These are phyloP conservation scores for Dreissena polymorpha DNA, from an alignment of 1,140 invertebrate species.

Conservation along the genomic window DNA sequence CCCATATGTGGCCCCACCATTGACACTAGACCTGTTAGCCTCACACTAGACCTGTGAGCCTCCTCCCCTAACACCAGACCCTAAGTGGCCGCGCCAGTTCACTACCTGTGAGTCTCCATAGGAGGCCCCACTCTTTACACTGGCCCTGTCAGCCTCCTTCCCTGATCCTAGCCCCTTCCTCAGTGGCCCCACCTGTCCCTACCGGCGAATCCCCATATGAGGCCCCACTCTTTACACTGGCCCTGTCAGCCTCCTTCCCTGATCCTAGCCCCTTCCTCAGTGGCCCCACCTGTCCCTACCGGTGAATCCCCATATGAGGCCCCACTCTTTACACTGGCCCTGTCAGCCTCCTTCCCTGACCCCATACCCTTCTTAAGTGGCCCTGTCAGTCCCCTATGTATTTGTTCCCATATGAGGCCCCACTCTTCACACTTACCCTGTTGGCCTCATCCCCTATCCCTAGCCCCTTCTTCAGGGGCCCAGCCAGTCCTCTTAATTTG, in stretches of 20 bases:
- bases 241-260: too few relatives aligned
- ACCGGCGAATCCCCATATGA: too few relatives aligned
- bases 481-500: not conserved
- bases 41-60: too few relatives aligned
- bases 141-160: constrained; percentile 72
- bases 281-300: too few relatives aligned
- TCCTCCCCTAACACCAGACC: constrained; percentile 61
- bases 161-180: constrained; percentile 49
- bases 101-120: not conserved
- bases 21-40: constrained; percentile 72
- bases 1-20: constrained; percentile 61
- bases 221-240: too few relatives aligned
- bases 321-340: constrained; percentile 73
- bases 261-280: too few relatives aligned
- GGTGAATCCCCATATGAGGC: not conserved
- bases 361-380: too few relatives aligned
- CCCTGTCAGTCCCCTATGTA: constrained; percentile 61
- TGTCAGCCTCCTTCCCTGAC: constrained; percentile 70
- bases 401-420: constrained; percentile 65
- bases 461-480: too few relatives aligned
- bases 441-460: too few relatives aligned
- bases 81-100: too few relatives aligned
- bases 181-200: constrained; percentile 67
- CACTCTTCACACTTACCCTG: too few relatives aligned
- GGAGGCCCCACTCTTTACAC: constrained; percentile 70